phyloP scores from a whole-genome alignment of 2,888 invertebrate genomes.

The Bruchidius siliquastri region DNA sequence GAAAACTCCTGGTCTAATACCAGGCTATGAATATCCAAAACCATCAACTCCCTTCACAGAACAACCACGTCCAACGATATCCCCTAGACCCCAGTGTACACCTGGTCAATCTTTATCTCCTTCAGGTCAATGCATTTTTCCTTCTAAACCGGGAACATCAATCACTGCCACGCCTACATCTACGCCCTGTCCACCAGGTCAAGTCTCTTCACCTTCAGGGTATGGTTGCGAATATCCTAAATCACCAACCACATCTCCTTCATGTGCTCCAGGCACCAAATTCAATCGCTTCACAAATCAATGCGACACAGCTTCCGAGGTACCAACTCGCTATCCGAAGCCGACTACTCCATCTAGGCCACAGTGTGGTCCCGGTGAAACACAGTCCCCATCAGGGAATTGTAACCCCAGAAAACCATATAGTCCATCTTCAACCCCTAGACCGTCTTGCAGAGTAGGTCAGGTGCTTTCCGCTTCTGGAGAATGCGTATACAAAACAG shows the following conservation, averaged over 20 bases:
- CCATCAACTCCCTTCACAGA: conserved; percentile 1
- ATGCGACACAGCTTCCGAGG: neutral
- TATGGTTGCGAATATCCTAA: conserved; percentile 9
- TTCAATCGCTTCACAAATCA: neutral
- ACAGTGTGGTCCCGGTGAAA: conserved; percentile 19
- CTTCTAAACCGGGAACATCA: neutral
- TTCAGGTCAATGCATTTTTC: conserved; percentile 2
- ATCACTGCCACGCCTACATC: neutral
- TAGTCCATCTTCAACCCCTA: conserved; percentile 14
- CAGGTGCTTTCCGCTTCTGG: conserved; percentile 16
- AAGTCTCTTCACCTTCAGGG: conserved; percentile 4
- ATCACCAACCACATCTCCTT: conserved; percentile 30
- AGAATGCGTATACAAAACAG: conserved; percentile 15
- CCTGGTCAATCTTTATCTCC: conserved; percentile 5
- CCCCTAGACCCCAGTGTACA: conserved; percentile 7
- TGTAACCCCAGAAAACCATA: neutral
- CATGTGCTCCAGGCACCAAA: conserved; percentile 5
- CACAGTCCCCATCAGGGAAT: conserved; percentile 18
- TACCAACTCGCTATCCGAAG: conserved; percentile 4
- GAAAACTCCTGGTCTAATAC: neutral
- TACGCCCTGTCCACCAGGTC: conserved; percentile 13
- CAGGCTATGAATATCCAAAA: neutral
- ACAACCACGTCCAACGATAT: conserved; percentile 5
- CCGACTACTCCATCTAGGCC: conserved; percentile 6
- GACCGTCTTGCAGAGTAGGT: conserved; percentile 11